A percentile compares a stretch with the other conserved stretches of the same genome.
phyloP scores from a whole-genome alignment of 2,113 vertebrate species.

The Dermatemys mawii region DNA sequence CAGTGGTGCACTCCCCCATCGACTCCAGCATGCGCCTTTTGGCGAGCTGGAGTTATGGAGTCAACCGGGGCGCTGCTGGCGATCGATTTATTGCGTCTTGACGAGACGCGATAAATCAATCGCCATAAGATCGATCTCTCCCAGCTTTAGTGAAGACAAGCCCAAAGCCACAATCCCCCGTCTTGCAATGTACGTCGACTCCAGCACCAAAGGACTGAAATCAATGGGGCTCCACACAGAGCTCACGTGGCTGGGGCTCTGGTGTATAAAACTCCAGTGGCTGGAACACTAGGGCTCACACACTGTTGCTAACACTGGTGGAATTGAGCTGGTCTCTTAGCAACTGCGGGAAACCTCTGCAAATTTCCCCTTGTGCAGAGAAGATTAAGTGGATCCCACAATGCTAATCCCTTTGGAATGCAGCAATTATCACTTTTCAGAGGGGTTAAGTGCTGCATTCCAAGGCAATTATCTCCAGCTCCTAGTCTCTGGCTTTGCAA shows the following conservation, averaged over 20 bases:
- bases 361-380: neutral
- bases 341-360: neutral
- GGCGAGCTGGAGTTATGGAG: too few relatives aligned
- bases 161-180: rapidly evolving
- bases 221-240: neutral
- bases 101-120: too few relatives aligned
- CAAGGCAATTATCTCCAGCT: neutral
- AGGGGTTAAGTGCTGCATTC: neutral
- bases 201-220: neutral
- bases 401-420: neutral
- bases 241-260: neutral
- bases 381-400: neutral
- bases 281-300: neutral
- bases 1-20: too few relatives aligned
- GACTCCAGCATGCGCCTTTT: too few relatives aligned
- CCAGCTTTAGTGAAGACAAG: too few relatives aligned
- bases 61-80: too few relatives aligned
- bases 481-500: neutral
- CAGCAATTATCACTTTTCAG: neutral
- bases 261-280: neutral
- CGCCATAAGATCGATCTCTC: too few relatives aligned
- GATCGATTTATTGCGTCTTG: too few relatives aligned
- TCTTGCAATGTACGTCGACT: neutral
- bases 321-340: neutral
- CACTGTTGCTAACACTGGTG: neutral